These are phyloP conservation scores for Dasypogon diadema DNA, from an alignment of 2,888 invertebrate species.

Conservation along the genomic window DNA sequence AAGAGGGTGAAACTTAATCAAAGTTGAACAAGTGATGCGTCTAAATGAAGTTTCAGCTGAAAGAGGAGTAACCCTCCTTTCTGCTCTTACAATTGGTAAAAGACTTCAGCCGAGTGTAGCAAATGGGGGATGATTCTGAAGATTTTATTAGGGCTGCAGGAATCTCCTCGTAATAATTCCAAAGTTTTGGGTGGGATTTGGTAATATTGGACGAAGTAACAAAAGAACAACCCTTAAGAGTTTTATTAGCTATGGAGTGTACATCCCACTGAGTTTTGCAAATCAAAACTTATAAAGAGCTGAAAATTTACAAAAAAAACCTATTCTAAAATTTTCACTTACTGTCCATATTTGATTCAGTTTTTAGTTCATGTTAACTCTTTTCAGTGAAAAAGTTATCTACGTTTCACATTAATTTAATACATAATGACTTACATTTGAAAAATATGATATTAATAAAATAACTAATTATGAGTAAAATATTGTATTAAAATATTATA, in stretches of 20 bases:
- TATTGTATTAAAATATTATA: too few relatives aligned
- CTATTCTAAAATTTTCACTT: too few relatives aligned
- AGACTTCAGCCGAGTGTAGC: constrained; percentile 9
- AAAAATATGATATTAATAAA: too few relatives aligned
- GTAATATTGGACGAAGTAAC: constrained; percentile 52
- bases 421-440: too few relatives aligned
- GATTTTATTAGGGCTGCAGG: constrained; percentile 18
- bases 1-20: constrained; percentile 33
- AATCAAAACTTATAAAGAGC: too few relatives aligned
- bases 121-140: constrained; percentile 31
- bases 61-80: constrained; percentile 10
- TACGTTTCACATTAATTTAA: too few relatives aligned
- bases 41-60: constrained; percentile 25
- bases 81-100: background rate
- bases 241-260: constrained; percentile 53
- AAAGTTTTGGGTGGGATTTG: constrained; percentile 13
- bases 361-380: too few relatives aligned
- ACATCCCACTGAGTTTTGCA: too few relatives aligned
- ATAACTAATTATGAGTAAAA: too few relatives aligned
- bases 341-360: too few relatives aligned
- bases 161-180: constrained; percentile 4
- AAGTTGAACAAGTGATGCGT: constrained; percentile 40
- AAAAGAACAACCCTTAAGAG: constrained; percentile 53
- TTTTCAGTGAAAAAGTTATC: too few relatives aligned
- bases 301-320: too few relatives aligned